Conservation (phyloP, 92 coral and sea anemone genomes). For the Palythoa grandiflora region DNA sequence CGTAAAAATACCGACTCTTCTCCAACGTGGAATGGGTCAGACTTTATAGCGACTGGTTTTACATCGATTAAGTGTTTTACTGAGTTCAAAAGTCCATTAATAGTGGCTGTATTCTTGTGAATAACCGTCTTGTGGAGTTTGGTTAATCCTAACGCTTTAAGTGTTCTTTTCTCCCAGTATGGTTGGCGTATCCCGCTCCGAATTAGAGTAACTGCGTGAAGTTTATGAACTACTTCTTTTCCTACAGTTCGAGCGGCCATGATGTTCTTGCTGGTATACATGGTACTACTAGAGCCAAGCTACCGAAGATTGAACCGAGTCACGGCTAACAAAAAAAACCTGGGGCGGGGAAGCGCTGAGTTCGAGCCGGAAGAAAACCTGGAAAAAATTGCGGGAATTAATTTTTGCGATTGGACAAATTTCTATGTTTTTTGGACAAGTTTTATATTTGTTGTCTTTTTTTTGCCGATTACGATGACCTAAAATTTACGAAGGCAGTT, state of each 20-base stretch:
- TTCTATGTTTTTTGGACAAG: too few relatives aligned
- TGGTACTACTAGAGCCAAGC: conserved; percentile 9
- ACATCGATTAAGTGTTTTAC: conserved; percentile 87
- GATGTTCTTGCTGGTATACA: conserved; percentile 36
- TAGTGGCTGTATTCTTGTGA: conserved; percentile 91
- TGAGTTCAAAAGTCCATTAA: conserved; percentile 89
- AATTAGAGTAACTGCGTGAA: conserved; percentile 90
- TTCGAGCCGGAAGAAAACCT: too few relatives aligned
- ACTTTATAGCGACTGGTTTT: conserved; percentile 69
- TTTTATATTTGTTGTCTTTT: too few relatives aligned
- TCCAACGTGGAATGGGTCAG: conserved; percentile 7
- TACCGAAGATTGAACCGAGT: neutral
- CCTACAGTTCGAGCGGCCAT: conserved; percentile 78
- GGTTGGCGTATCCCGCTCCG: conserved; percentile 94
- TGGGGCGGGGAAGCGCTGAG: too few relatives aligned
- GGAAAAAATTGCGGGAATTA: too few relatives aligned
- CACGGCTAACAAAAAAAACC: neutral
- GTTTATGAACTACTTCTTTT: conserved; percentile 68
- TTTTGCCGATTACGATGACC: too few relatives aligned
- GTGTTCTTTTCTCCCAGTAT: conserved; percentile 96
- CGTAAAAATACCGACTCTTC: conserved; percentile 73
- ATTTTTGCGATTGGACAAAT: too few relatives aligned
- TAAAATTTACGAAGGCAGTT: too few relatives aligned
- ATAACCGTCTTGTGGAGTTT: conserved; percentile 89
- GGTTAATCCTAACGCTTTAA: conserved; percentile 87